Percentiles rank a stretch among this genome's conserved stretches.
Conservation (phyloP, 1,140 invertebrate species). For the Pemphigus obesinymphae region DNA sequence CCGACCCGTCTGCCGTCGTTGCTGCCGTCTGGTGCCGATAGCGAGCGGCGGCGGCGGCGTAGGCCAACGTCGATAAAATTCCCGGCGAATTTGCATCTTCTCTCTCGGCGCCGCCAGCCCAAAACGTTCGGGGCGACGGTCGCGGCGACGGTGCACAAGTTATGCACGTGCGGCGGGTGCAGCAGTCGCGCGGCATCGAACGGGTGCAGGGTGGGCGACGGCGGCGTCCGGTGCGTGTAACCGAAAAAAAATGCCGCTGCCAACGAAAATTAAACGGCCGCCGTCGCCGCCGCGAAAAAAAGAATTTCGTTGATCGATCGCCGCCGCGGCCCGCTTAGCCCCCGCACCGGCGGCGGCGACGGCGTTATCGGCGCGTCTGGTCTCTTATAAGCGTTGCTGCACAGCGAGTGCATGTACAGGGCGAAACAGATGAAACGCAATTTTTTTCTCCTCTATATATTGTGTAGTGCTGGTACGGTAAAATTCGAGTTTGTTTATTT, state of each 20-base stretch:
- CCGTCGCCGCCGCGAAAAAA: constrained; percentile 25
- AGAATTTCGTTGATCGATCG: constrained; percentile 41
- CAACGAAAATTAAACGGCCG: neutral
- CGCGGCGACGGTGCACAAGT: neutral
- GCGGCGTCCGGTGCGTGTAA: constrained; percentile 3
- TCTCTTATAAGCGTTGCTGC: neutral
- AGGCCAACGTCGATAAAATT: constrained; percentile 40
- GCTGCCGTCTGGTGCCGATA: constrained; percentile 44
- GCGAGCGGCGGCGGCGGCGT: constrained; percentile 12
- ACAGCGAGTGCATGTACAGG: neutral
- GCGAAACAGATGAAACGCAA: neutral
- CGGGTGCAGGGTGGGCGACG: neutral
- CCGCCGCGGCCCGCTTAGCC: neutral
- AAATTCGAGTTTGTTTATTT: too few relatives aligned
- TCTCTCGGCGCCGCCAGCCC: neutral
- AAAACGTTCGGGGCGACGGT: neutral
- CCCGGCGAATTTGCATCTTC: constrained; percentile 41
- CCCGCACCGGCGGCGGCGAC: neutral
- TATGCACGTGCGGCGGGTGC: neutral
- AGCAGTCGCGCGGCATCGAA: neutral
- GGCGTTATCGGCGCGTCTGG: constrained; percentile 19
- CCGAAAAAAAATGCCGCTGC: constrained; percentile 30
- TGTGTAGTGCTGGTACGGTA: too few relatives aligned
- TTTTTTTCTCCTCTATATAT: too few relatives aligned
- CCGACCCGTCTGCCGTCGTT: constrained; percentile 45